Base-by-base conservation (phyloP, 1,140 invertebrate species). In the Paraescarpia echinospica region DNA sequence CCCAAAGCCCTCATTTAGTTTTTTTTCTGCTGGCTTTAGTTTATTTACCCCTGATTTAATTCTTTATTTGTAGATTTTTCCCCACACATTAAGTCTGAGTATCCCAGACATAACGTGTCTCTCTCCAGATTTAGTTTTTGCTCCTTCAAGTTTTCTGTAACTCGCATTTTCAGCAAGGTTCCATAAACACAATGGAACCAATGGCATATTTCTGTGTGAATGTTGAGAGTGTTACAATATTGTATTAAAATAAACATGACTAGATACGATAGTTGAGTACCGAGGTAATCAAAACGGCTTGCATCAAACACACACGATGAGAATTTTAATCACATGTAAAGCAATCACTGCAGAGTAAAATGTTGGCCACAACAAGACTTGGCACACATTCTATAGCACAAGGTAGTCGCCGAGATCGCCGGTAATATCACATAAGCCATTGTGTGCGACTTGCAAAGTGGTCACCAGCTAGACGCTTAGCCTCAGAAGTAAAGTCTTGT, bases 371-470 rank as follows among this genome's bases (percentile, higher is more conserved):
- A 18, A 51, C 48, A 51, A 51, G 48, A 51, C 48, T 51, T 51
- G 48, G 48, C 48, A 51, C 18, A 18, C 18, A 18, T 51, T 51
- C 48, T 51, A 51, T 51, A 51, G 59, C 27, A 77, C 59, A 27
- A 31, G 12, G 48, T 18, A 77, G 59, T 77, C 14, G 22, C 12
- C 4, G 59, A 77, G 27, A 2, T 31, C 8, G 59, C 18, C 22
- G 59, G 59, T 77, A 77, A 77, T 77, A 77, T 77, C 59, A 77
- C 59, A 77, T 77, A 77, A 77, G 59, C 59, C 59, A 77, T 77
- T 77, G 59, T 77, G 59, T 27, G 59, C 8, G 18, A 31, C 18
- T 77, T 77, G 59, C 59, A 77, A 77, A 77, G 59, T 77, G 59
- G 59, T 77, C 59, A 77, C 59, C 27, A 77, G 27, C 59, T 27